These are phyloP conservation scores for Clunio marinus DNA, from an alignment of 2,888 invertebrate species.

Conservation along the genomic window DNA sequence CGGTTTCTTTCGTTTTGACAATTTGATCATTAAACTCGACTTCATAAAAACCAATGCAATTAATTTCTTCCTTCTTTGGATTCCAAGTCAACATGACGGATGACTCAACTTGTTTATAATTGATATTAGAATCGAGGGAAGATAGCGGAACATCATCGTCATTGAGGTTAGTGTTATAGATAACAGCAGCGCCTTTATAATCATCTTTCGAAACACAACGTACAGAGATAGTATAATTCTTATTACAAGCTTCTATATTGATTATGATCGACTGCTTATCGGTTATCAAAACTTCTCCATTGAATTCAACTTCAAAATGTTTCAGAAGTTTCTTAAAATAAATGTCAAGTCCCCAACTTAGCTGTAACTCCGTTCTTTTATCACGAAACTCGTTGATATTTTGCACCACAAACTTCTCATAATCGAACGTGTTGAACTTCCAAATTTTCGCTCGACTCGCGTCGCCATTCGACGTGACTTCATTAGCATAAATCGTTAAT, in stretches of 20 bases:
- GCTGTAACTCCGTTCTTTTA: neutral
- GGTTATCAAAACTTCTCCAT: neutral
- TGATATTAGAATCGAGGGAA: neutral
- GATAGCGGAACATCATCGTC: slow-evolving; percentile 2
- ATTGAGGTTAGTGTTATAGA: slow-evolving; percentile 2
- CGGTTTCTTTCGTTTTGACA: neutral
- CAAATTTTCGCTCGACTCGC: neutral
- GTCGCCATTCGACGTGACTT: neutral
- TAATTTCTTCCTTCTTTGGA: neutral
- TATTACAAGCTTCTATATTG: slow-evolving; percentile 8
- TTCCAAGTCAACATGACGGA: neutral
- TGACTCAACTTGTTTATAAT: neutral
- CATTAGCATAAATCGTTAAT: slow-evolving; percentile 13
- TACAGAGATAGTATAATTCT: slow-evolving; percentile 5
- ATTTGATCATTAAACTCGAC: neutral
- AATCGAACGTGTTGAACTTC: slow-evolving; percentile 1
- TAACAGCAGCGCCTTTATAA: neutral
- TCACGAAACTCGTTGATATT: slow-evolving; percentile 14
- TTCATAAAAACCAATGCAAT: slow-evolving; percentile 13
- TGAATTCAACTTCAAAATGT: neutral
- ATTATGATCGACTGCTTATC: neutral
- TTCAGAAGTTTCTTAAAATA: neutral
- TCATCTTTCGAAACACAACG: neutral
- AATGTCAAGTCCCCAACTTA: neutral
- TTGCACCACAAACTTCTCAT: slow-evolving; percentile 14